Conservation (phyloP, 2,797 vertebrate species). For the Megaceryle alcyon region DNA sequence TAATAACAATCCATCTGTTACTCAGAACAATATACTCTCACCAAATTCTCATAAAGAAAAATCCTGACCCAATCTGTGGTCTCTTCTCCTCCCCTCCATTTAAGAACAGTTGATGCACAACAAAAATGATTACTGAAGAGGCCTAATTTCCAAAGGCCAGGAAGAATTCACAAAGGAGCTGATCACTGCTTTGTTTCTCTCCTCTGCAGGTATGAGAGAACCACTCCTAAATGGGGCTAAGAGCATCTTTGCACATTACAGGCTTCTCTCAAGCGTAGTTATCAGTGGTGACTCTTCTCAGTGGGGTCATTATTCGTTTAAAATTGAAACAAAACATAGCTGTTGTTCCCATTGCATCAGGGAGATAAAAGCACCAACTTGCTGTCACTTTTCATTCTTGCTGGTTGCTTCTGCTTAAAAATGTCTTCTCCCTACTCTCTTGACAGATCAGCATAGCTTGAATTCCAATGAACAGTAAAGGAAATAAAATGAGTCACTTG, state of each 20-base stretch:
- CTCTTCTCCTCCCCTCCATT: neutral
- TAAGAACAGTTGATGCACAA: neutral
- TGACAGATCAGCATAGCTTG: neutral
- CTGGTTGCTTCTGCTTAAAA: neutral
- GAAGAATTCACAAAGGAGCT: neutral
- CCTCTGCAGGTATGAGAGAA: rapidly evolving
- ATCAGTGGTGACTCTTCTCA: neutral
- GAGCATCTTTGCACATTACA: neutral
- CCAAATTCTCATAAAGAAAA: neutral
- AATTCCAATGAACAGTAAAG: neutral
- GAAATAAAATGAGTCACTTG: neutral
- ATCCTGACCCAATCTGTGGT: neutral
- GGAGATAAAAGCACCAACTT: neutral
- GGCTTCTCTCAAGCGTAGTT: neutral
- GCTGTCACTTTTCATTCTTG: neutral
- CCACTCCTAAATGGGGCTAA: neutral
- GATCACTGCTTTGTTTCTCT: rapidly evolving
- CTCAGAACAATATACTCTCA: neutral
- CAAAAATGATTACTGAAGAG: neutral
- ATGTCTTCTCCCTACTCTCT: neutral
- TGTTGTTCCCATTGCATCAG: neutral
- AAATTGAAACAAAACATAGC: neutral
- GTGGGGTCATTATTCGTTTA: neutral
- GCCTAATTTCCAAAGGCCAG: neutral
- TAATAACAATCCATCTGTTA: neutral